Conservation (phyloP, 2,113 vertebrate genomes). For the Maylandia zebra region DNA sequence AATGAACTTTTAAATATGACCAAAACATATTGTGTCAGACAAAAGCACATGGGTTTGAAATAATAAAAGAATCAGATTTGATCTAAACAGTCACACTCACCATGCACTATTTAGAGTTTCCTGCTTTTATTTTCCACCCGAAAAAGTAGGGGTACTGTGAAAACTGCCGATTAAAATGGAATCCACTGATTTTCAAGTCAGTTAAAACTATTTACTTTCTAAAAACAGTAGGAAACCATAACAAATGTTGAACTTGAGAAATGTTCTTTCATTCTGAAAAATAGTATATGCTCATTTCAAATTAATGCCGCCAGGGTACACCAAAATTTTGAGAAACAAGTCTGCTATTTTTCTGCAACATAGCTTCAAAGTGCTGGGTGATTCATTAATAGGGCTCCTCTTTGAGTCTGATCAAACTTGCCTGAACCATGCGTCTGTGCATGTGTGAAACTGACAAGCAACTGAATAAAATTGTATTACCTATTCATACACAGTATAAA, state of each 20-base stretch:
- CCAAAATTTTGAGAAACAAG: not conserved
- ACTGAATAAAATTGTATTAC: not conserved
- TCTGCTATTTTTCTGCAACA: not conserved
- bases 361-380: not conserved
- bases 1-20: not conserved
- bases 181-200: not conserved
- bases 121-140: not conserved
- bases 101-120: not conserved
- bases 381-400: not conserved
- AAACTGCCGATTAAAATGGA: not conserved
- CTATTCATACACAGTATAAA: not conserved
- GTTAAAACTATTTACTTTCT: not conserved
- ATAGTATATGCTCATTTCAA: not conserved
- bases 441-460: not conserved
- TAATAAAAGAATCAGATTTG: not conserved
- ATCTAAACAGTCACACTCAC: not conserved
- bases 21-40: not conserved
- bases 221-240: not conserved
- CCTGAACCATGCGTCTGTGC: not conserved
- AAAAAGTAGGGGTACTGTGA: not conserved
- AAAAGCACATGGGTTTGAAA: not conserved
- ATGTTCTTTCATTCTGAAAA: not conserved
- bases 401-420: not conserved
- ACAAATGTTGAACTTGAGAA: not conserved
- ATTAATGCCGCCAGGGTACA: not conserved